Conservation (phyloP, 2,113 vertebrate genomes). For the Coturnix japonica region DNA sequence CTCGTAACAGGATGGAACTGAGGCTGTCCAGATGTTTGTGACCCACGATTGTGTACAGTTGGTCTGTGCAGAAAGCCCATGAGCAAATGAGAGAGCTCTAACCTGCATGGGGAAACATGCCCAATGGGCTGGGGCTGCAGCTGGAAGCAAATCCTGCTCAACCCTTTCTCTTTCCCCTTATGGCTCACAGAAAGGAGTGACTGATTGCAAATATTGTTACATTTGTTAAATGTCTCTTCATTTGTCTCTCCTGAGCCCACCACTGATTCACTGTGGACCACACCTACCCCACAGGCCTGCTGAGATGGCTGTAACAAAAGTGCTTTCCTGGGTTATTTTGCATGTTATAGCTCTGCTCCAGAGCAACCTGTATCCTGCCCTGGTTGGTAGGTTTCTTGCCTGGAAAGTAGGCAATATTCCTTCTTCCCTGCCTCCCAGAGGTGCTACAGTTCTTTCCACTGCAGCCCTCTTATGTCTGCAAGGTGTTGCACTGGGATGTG, state of each 20-base stretch:
- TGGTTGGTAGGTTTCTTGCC: fast-evolving
- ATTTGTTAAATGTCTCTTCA: background rate
- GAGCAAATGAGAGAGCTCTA: fast-evolving
- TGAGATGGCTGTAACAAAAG: background rate
- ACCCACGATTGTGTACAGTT: background rate
- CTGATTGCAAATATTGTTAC: fast-evolving
- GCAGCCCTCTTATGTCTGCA: background rate
- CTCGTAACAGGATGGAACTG: background rate
- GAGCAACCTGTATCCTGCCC: background rate
- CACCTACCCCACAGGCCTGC: background rate
- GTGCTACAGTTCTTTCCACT: background rate
- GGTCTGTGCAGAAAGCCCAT: background rate
- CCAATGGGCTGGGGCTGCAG: background rate
- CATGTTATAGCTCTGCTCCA: background rate
- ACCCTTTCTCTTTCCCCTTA: background rate
- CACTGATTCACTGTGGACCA: fast-evolving
- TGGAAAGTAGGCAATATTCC: background rate
- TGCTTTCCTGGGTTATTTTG: background rate
- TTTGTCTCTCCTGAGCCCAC: background rate
- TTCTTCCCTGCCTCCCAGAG: background rate
- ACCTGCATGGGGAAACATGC: fast-evolving
- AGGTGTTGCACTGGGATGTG: background rate
- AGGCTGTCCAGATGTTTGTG: background rate
- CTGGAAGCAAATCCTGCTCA: background rate
- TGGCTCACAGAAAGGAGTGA: background rate